Evolutionary conservation across 92 coral and sea anemone genomes (phyloP).

Genomic region (Bergia puertoricense): DNA sequence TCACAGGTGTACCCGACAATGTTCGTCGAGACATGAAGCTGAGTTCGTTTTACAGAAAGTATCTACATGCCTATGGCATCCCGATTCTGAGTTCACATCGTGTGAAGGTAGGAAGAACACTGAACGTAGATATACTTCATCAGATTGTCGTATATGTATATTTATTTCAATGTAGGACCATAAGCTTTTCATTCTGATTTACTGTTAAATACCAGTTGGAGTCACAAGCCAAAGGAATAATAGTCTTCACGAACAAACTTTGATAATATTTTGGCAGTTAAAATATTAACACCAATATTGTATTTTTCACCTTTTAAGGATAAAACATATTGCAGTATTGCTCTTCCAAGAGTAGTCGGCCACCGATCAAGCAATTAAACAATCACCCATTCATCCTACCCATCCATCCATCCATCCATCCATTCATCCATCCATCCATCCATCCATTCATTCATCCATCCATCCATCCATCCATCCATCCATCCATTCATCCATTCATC

Average conservation of each 20-base stretch:
- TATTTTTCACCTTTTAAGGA: too few species aligned
- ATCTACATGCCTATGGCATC: conserved; percentile 93
- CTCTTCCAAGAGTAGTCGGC: neutral
- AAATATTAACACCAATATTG: too few species aligned
- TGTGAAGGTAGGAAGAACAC: conserved; percentile 36
- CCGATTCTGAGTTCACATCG: conserved; percentile 86
- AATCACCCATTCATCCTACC: neutral
- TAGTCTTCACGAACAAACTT: neutral
- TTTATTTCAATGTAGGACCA: too few species aligned
- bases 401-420: neutral
- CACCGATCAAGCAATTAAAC: neutral
- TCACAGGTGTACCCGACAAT: conserved; percentile 63
- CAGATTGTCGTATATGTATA: too few species aligned
- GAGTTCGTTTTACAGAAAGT: conserved; percentile 76
- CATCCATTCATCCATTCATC: too few species aligned
- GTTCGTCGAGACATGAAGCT: conserved; percentile 72
- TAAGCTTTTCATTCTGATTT: too few species aligned
- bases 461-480: neutral
- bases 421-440: too few species aligned
- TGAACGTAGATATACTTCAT: neutral
- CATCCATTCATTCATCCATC: neutral
- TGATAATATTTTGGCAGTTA: neutral
- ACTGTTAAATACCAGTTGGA: too few species aligned
- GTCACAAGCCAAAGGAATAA: too few species aligned
- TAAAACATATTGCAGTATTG: too few species aligned